A percentile compares a stretch with the other conserved stretches of the same genome.
phyloP scores from a whole-genome alignment of 2,888 invertebrate genomes.

The Microctonus aethiopoides region DNA sequence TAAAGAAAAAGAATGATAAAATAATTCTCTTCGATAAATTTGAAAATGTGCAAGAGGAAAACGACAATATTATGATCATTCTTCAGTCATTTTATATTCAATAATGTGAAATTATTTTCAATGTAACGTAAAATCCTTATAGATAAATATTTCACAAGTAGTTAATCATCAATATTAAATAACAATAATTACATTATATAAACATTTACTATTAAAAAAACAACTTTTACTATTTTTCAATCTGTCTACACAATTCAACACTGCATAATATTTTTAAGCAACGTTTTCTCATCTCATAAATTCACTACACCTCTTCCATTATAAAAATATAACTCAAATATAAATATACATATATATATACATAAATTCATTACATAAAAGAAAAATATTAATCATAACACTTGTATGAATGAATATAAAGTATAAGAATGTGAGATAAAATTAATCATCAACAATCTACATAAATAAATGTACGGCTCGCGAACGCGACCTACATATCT shows the following conservation, averaged over 20 bases:
- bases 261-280: too few relatives aligned
- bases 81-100: slow-evolving; percentile 4
- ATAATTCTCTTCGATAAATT: neutral
- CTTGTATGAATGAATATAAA: too few relatives aligned
- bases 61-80: slow-evolving; percentile 20
- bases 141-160: slow-evolving; percentile 7
- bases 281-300: too few relatives aligned
- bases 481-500: slow-evolving; percentile 41
- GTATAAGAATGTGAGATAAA: neutral
- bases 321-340: too few relatives aligned
- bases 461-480: neutral
- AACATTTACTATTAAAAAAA: neutral
- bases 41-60: neutral
- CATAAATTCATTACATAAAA: neutral
- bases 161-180: neutral
- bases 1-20: neutral
- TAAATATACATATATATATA: too few relatives aligned
- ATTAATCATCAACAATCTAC: neutral
- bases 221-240: too few relatives aligned
- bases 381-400: too few relatives aligned
- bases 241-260: too few relatives aligned
- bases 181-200: neutral
- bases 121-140: slow-evolving; percentile 24
- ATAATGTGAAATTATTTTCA: slow-evolving; percentile 3
- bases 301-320: too few relatives aligned